Evolutionary conservation across 2,888 invertebrate genomes (phyloP).

Genomic region (Charanyca ferruginea): DNA sequence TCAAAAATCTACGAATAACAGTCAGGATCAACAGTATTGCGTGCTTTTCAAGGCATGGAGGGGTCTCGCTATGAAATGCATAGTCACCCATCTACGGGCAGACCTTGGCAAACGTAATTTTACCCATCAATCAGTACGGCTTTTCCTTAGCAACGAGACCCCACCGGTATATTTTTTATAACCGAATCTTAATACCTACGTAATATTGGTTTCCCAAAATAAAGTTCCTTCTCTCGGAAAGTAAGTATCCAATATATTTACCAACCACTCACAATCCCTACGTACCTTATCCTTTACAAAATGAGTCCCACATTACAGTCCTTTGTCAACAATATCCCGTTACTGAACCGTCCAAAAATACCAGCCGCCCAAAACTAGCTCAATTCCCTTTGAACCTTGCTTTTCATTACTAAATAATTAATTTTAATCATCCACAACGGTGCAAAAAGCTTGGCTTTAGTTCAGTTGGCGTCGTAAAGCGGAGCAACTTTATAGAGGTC

Average conservation of each 20-base stretch:
- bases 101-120: too few relatives aligned
- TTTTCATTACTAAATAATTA: conserved; percentile 63
- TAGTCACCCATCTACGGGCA: too few relatives aligned
- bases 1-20: too few relatives aligned
- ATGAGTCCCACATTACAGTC: background rate
- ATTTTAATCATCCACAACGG: conserved; percentile 71
- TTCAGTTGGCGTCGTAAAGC: conserved; percentile 73
- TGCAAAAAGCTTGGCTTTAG: conserved; percentile 66
- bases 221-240: background rate
- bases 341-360: conserved; percentile 5
- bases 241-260: conserved; percentile 8
- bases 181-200: too few relatives aligned
- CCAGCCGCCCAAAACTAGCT: conserved; percentile 30
- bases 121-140: too few relatives aligned
- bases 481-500: conserved; percentile 77
- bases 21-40: too few relatives aligned
- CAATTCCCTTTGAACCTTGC: conserved; percentile 28
- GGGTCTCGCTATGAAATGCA: too few relatives aligned
- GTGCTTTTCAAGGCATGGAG: too few relatives aligned
- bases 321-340: conserved; percentile 24
- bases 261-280: conserved; percentile 3
- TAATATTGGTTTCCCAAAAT: background rate
- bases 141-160: too few relatives aligned
- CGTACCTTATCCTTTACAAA: conserved; percentile 12
- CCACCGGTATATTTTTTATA: too few relatives aligned